A percentile compares a stretch with the other conserved stretches of the same genome.
Conservation (phyloP, 53 echinoderm and acorn worm species). For the Paelopatides confundens region DNA sequence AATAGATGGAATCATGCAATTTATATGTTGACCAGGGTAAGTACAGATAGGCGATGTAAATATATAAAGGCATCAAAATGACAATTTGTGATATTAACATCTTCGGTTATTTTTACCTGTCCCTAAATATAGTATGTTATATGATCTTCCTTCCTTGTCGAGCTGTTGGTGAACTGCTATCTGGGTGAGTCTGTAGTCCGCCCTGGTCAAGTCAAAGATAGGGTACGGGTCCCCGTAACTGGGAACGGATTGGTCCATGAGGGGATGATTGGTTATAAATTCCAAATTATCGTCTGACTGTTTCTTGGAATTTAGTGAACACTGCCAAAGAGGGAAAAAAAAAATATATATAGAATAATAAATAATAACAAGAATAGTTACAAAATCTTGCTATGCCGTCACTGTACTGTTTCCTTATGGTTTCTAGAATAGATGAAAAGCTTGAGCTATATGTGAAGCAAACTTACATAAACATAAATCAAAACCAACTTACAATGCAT, state of each 20-base stretch:
- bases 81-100: too few species aligned
- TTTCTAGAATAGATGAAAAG: too few species aligned
- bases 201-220: slow-evolving; percentile 86
- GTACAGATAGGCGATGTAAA: too few species aligned
- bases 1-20: too few species aligned
- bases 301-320: slow-evolving; percentile 61
- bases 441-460: too few species aligned
- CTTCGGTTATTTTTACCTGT: slow-evolving; percentile 62
- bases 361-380: too few species aligned
- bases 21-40: too few species aligned
- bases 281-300: slow-evolving; percentile 43
- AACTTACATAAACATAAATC: too few species aligned
- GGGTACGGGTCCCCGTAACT: slow-evolving; percentile 72
- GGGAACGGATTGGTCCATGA: slow-evolving; percentile 92
- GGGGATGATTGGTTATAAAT: slow-evolving; percentile 79
- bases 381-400: too few species aligned
- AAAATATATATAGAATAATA: not conserved
- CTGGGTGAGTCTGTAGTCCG: slow-evolving; percentile 84
- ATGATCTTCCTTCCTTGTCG: slow-evolving; percentile 56
- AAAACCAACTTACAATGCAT: too few species aligned
- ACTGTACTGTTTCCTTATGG: too few species aligned
- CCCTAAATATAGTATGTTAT: slow-evolving; percentile 83
- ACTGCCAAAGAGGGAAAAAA: slow-evolving; percentile 51
- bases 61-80: too few species aligned
- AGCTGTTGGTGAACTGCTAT: slow-evolving; percentile 69